Percentiles rank a stretch among this genome's conserved stretches.
These are phyloP conservation scores for Sebastes dallii DNA, from an alignment of 2,797 vertebrate genomes.

Conservation along the genomic window DNA sequence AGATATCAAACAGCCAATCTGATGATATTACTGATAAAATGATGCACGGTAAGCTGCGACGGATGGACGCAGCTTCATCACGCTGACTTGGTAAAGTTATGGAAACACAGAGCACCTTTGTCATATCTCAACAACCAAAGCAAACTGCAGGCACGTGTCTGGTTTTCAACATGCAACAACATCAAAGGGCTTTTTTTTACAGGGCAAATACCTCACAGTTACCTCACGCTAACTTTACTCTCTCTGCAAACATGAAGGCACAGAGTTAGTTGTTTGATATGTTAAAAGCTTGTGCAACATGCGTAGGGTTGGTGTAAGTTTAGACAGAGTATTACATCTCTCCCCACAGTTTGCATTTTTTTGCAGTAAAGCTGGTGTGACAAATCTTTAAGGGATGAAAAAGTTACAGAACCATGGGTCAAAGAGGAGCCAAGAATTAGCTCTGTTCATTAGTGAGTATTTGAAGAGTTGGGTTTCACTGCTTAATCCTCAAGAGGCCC, in stretches of 20 bases:
- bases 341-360: not conserved
- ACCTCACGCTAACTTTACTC: slow-evolving; percentile 1
- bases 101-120: not conserved
- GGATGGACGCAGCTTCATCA: not conserved
- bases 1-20: not conserved
- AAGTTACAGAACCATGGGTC: not conserved
- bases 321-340: not conserved
- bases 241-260: slow-evolving; percentile 20
- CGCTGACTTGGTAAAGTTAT: not conserved
- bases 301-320: not conserved
- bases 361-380: not conserved
- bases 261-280: not conserved
- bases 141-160: slow-evolving; percentile 13
- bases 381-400: slow-evolving; percentile 6
- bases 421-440: slow-evolving; percentile 19
- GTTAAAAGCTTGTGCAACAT: slow-evolving; percentile 3
- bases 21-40: not conserved
- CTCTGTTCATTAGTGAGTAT: slow-evolving; percentile 10
- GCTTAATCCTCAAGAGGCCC: slow-evolving; percentile 14
- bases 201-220: slow-evolving; percentile 1
- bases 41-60: not conserved
- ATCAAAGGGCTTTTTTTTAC: not conserved
- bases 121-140: not conserved
- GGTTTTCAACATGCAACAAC: not conserved
- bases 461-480: not conserved